Evolutionary conservation across 2,113 vertebrate species (phyloP).

Genomic region (Thalassoma bifasciatum): DNA sequence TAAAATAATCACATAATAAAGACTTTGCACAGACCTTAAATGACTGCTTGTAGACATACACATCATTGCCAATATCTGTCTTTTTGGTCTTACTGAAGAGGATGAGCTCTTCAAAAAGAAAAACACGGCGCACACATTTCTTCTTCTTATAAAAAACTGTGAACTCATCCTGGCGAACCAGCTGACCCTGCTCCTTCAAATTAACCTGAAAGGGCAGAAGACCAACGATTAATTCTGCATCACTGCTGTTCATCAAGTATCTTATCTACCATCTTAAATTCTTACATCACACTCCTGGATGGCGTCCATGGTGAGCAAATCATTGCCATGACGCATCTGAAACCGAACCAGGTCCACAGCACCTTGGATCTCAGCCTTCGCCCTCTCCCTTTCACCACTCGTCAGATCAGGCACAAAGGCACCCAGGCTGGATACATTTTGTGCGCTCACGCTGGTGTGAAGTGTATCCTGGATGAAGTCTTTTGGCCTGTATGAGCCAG

Average conservation of each 20-base stretch:
- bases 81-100: conserved; percentile 86
- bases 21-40: conserved; percentile 80
- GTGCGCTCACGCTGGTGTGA: conserved; percentile 13
- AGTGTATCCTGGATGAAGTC: conserved; percentile 40
- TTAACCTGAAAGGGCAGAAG: conserved; percentile 75
- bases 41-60: conserved; percentile 86
- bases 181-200: conserved; percentile 84
- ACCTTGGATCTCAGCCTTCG: conserved; percentile 76
- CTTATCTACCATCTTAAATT: not conserved
- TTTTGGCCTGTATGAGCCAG: conserved; percentile 50
- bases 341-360: conserved; percentile 81
- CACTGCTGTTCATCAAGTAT: not conserved
- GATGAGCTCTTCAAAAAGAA: conserved; percentile 85
- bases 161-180: conserved; percentile 85
- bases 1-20: not conserved
- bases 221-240: not conserved
- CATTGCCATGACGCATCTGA: conserved; percentile 84
- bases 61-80: conserved; percentile 82
- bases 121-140: conserved; percentile 82
- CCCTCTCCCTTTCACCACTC: conserved; percentile 55
- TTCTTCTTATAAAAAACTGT: conserved; percentile 82
- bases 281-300: conserved; percentile 86
- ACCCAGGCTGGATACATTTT: conserved; percentile 26
- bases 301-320: conserved; percentile 86
- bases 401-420: conserved; percentile 50